Evolutionary conservation across 2,797 vertebrate species (phyloP).

Genomic region (Nannoperca australis): DNA sequence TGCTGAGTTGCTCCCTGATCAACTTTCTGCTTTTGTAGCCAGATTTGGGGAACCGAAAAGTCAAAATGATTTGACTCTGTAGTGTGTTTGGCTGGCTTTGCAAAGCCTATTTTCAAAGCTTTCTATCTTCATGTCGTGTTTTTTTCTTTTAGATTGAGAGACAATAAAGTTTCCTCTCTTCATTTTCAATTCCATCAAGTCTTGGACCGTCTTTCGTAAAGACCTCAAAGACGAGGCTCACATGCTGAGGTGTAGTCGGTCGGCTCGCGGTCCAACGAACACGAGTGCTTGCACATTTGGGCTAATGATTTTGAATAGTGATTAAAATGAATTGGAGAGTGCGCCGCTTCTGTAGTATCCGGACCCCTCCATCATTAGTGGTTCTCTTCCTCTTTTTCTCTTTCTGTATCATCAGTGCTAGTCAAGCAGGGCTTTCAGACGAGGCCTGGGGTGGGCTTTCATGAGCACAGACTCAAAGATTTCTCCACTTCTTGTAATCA

Average conservation of each 20-base stretch:
- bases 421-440: constrained; percentile 78
- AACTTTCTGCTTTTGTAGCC: constrained; percentile 56
- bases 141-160: constrained; percentile 63
- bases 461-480: constrained; percentile 82
- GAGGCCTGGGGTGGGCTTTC: constrained; percentile 82
- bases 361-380: constrained; percentile 83
- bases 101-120: constrained; percentile 60
- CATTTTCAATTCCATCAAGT: constrained; percentile 73
- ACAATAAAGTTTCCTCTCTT: constrained; percentile 74
- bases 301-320: constrained; percentile 83
- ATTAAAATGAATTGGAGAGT: constrained; percentile 85
- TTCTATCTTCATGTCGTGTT: constrained; percentile 37
- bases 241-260: constrained; percentile 81
- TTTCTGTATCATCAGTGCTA: constrained; percentile 71
- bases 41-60: constrained; percentile 43
- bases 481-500: constrained; percentile 87
- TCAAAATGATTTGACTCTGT: constrained; percentile 48
- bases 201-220: constrained; percentile 67
- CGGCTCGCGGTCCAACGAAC: constrained; percentile 64
- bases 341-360: constrained; percentile 72
- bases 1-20: constrained; percentile 52
- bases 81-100: constrained; percentile 57
- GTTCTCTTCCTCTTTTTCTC: constrained; percentile 63
- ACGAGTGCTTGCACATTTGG: constrained; percentile 69
- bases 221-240: constrained; percentile 68